A percentile compares a stretch with the other conserved stretches of the same genome.
These are phyloP conservation scores for Dendronephthya gigantea DNA, from an alignment of 64 coral and sea anemone genomes.

Conservation along the genomic window DNA sequence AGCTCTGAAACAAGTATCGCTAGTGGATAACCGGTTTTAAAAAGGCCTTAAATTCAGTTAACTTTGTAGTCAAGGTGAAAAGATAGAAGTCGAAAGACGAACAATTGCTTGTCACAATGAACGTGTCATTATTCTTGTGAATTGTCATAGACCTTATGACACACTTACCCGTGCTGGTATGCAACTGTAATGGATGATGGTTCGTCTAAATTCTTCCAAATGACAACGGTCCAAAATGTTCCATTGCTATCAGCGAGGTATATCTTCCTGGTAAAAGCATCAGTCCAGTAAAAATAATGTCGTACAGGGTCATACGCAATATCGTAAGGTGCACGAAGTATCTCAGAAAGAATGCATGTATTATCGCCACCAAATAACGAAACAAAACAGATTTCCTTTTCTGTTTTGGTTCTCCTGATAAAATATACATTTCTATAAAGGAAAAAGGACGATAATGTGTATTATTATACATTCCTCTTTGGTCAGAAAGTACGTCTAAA, in stretches of 20 bases:
- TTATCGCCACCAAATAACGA: not conserved
- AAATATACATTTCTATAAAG: not conserved
- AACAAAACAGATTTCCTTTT: not conserved
- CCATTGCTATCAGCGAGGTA: not conserved
- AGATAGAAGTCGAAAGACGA: not conserved
- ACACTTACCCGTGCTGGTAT: slow-evolving; percentile 11
- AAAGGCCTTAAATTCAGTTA: too few relatives aligned
- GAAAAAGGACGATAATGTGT: not conserved
- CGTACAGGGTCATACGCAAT: not conserved
- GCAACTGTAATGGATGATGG: not conserved
- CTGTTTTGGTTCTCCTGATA: not conserved
- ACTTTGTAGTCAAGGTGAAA: too few relatives aligned
- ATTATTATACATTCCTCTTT: too few relatives aligned
- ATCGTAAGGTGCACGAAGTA: not conserved
- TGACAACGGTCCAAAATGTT: not conserved
- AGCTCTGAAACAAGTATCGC: too few relatives aligned
- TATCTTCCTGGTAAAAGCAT: not conserved
- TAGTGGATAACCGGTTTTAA: too few relatives aligned
- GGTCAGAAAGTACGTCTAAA: too few relatives aligned
- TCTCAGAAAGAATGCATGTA: not conserved
- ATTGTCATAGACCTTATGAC: not conserved
- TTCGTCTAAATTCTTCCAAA: not conserved
- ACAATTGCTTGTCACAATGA: not conserved
- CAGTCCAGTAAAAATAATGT: not conserved
- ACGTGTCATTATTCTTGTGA: not conserved